phyloP scores from a whole-genome alignment of 2,113 vertebrate species.

The Mormyrus lacerda region DNA sequence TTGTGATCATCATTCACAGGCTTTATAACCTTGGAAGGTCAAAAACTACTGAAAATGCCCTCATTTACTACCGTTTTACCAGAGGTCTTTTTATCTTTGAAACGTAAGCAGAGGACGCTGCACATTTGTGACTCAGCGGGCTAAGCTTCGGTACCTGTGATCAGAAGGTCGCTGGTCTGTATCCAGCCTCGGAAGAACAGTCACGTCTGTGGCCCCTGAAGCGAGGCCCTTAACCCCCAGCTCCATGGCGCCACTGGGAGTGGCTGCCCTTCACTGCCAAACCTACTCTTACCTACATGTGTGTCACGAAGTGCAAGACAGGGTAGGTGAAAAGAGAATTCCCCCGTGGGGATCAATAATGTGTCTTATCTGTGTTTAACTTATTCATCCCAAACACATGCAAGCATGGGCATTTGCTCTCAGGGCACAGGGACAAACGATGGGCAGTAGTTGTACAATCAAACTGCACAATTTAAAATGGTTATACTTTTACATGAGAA shows the following conservation, averaged over 20 bases:
- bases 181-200: neutral
- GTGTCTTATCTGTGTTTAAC: neutral
- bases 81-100: neutral
- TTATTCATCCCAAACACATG: neutral
- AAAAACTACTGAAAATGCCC: neutral
- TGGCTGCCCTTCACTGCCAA: neutral
- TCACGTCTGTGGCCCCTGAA: neutral
- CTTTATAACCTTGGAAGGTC: neutral
- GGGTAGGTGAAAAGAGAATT: neutral
- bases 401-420: neutral
- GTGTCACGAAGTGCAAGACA: neutral
- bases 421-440: neutral
- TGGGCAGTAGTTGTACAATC: neutral
- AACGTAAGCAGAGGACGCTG: neutral
- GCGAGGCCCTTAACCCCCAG: neutral
- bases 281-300: neutral
- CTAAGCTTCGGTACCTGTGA: neutral
- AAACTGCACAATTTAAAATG: neutral
- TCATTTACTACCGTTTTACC: neutral
- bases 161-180: neutral
- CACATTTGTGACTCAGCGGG: neutral
- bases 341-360: neutral
- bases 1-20: neutral
- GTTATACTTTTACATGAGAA: neutral
- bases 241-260: neutral